Evolutionary conservation across 1,140 invertebrate genomes (phyloP).

Genomic region (Drosophila punjabiensis): DNA sequence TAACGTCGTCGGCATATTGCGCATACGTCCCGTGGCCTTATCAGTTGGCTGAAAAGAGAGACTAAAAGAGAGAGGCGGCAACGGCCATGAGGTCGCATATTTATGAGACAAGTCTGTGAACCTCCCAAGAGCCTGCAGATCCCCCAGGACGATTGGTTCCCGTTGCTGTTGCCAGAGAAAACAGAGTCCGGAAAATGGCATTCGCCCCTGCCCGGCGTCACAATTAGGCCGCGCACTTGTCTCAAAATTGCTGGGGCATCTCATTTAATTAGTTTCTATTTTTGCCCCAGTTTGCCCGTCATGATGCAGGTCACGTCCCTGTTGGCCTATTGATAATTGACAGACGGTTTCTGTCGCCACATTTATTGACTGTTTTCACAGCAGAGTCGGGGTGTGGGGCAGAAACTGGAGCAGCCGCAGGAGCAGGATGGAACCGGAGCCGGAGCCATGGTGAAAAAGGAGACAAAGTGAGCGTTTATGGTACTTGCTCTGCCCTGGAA

Average conservation of each 20-base stretch:
- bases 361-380: conserved; percentile 71
- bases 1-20: conserved; percentile 46
- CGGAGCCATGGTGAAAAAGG: conserved; percentile 3
- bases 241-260: conserved; percentile 41
- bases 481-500: conserved; percentile 16
- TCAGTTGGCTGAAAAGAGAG: conserved; percentile 18
- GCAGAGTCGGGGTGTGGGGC: not conserved
- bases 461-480: conserved; percentile 30
- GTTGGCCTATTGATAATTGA: conserved; percentile 63
- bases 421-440: not conserved
- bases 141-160: conserved; percentile 49
- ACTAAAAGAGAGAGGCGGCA: no score
- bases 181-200: not conserved
- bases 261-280: conserved; percentile 70
- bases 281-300: conserved; percentile 20
- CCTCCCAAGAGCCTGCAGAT: conserved; percentile 4
- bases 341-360: conserved; percentile 41
- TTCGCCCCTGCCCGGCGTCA: not conserved
- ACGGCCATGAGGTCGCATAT: conserved; percentile 69
- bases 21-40: conserved; percentile 55
- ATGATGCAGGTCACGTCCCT: conserved; percentile 59
- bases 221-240: conserved; percentile 38
- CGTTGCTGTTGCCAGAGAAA: conserved; percentile 4
- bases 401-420: not conserved
- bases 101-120: conserved; percentile 57